Base-by-base conservation (phyloP, 2,888 invertebrate genomes). In the Pristionchus mayeri region DNA sequence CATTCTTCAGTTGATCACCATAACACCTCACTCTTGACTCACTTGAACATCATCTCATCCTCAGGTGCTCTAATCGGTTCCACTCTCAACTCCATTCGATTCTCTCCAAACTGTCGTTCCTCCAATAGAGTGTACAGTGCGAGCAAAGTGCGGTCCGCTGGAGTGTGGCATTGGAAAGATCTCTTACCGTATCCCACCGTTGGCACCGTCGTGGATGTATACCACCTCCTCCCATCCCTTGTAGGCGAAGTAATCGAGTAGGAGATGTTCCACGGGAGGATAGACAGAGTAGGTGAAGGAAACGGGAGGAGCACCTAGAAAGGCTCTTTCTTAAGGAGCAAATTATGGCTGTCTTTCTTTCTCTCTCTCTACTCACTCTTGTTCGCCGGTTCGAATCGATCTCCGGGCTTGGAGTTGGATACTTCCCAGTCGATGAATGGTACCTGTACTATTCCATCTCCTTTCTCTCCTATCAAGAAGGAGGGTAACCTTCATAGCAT, bases 381-480 rank as follows among this genome's bases (percentile, higher is more conserved):
- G 30, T 71, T 71, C 30, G 48, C 50, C 7, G 76, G 50, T 13
- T 48, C 76, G 27, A 21, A 30, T 37, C 60, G 48, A 82, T 57
- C 86, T 13, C 48, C 52, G 16, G 82, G 52, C 16, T 84, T 75
- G 11, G 63, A 60, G 84, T 89, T 85, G 4, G 87, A 84, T 6
- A 89, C 85, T 82, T 88, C 88, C 89, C 90, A 90, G 79, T 90
- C 90, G 71, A 90, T 88, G 7, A 90, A 48, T 13, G 90, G 90
- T 75, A 89, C 87, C 88, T 88, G 82, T 13, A 37, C 16, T 11
- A 21, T 30, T 27, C 52, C 11, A 24, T 24, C 24, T 6, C 40
- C 21, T 11, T 13, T 2, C 34, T 24, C 24, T 40, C 34, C 18
- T 34, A 16, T 57, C 24, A n/a, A 24, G 4, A 57, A 34, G 7